phyloP scores from a whole-genome alignment of 2,113 vertebrate species.

The Antechinus stuartii region DNA sequence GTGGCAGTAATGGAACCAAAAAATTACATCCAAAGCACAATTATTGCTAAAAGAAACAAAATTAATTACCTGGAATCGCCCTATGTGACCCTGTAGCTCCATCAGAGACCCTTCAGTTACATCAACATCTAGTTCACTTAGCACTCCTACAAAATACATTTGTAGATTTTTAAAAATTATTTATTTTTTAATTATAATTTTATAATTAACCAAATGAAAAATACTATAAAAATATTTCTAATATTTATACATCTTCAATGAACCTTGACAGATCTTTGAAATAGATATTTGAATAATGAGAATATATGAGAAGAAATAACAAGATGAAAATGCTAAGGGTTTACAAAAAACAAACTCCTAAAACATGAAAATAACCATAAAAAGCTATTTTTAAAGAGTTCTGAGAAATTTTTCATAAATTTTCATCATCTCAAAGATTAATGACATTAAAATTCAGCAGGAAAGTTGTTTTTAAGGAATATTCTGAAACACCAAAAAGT shows the following conservation, averaged over 20 bases:
- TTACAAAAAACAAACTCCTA: not conserved
- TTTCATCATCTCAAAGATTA: slow-evolving; percentile 32
- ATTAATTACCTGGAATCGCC: slow-evolving; percentile 93
- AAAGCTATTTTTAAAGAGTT: slow-evolving; percentile 36
- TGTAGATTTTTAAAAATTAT: too few relatives aligned
- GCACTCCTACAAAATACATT: slow-evolving; percentile 84
- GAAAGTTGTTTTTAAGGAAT: slow-evolving; percentile 28
- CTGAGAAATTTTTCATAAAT: slow-evolving; percentile 39
- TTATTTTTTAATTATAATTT: slow-evolving; percentile 40
- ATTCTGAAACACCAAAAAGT: slow-evolving; percentile 28
- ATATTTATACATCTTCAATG: slow-evolving; percentile 13
- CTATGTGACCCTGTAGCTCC: slow-evolving; percentile 95
- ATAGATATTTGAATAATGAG: not conserved
- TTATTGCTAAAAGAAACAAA: slow-evolving; percentile 22
- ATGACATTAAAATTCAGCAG: slow-evolving; percentile 40
- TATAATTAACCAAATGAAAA: slow-evolving; percentile 37
- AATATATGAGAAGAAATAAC: not conserved
- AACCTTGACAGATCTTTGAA: not conserved
- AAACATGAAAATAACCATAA: not conserved
- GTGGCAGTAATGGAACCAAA: not conserved
- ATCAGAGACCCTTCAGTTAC: slow-evolving; percentile 89
- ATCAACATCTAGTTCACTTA: slow-evolving; percentile 89
- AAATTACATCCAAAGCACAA: not conserved
- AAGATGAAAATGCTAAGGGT: not conserved
- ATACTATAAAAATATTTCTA: slow-evolving; percentile 16